These are phyloP conservation scores for Andrena camellia DNA, from an alignment of 2,888 invertebrate species.

Conservation along the genomic window DNA sequence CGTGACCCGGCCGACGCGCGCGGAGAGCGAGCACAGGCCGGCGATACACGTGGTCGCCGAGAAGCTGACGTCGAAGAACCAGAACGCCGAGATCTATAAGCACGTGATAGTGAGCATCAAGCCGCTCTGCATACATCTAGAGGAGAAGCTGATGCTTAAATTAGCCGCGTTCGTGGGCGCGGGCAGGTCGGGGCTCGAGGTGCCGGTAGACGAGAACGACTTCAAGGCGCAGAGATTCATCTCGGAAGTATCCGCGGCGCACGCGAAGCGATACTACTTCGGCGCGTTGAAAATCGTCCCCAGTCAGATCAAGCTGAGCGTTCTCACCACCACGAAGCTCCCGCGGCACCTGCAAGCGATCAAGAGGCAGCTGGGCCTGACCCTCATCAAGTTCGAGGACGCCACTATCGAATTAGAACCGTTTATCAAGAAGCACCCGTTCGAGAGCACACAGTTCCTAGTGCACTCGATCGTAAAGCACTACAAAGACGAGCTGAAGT, in stretches of 20 bases:
- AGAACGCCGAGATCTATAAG: constrained; percentile 95
- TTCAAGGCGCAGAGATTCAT: constrained; percentile 93
- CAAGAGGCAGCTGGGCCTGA: constrained; percentile 94
- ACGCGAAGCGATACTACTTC: constrained; percentile 95
- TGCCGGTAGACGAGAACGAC: constrained; percentile 90
- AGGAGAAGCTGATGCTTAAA: constrained; percentile 93
- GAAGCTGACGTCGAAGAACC: constrained; percentile 88
- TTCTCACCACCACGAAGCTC: constrained; percentile 95
- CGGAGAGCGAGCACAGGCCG: constrained; percentile 87
- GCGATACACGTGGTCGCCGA: constrained; percentile 93
- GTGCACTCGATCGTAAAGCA: constrained; percentile 93
- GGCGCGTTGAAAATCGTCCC: constrained; percentile 92
- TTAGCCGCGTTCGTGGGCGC: constrained; percentile 88
- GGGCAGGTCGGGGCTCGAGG: constrained; percentile 87
- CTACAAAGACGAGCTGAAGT: constrained; percentile 95
- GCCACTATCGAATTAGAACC: constrained; percentile 96
- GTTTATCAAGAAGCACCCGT: constrained; percentile 94
- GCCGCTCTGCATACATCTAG: constrained; percentile 94
- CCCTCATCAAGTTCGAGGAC: constrained; percentile 98
- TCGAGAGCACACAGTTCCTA: constrained; percentile 95
- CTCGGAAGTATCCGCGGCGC: constrained; percentile 92
- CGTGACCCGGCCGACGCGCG: constrained; percentile 87
- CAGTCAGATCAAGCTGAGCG: constrained; percentile 94
- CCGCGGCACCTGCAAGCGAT: constrained; percentile 91
- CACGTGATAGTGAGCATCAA: constrained; percentile 93